These are phyloP conservation scores for Hystrix cristata DNA, from an alignment of 2,113 vertebrate genomes.

Conservation along the genomic window DNA sequence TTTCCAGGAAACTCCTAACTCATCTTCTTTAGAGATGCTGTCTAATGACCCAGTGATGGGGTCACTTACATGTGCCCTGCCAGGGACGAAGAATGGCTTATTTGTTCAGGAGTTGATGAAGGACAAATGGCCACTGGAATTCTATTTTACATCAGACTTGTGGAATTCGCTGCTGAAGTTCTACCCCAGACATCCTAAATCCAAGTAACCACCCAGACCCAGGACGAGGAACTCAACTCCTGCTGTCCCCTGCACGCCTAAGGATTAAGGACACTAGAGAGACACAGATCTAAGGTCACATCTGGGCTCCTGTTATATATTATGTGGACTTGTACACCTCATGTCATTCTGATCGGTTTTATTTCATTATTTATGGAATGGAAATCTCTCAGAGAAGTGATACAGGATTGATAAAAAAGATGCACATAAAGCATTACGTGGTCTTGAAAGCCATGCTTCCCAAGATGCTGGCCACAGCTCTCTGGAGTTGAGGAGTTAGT, in stretches of 20 bases:
- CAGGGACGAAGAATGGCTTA: slow-evolving; percentile 5
- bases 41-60: neutral
- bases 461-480: neutral
- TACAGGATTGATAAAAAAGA: neutral
- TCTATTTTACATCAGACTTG: neutral
- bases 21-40: neutral
- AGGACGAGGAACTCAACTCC: neutral
- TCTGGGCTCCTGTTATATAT: neutral
- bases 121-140: neutral
- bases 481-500: neutral
- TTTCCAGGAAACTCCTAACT: slow-evolving; percentile 40
- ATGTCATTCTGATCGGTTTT: neutral
- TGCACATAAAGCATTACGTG: neutral
- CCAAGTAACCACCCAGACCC: neutral
- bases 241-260: accelerated
- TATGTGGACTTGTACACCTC: neutral
- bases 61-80: neutral
- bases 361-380: neutral
- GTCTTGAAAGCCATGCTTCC: neutral
- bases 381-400: neutral
- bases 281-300: neutral
- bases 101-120: neutral
- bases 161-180: neutral
- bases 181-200: neutral
- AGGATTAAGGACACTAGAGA: neutral